Base-by-base conservation (phyloP, 2,113 vertebrate genomes). In the Peromyscus maniculatus region DNA sequence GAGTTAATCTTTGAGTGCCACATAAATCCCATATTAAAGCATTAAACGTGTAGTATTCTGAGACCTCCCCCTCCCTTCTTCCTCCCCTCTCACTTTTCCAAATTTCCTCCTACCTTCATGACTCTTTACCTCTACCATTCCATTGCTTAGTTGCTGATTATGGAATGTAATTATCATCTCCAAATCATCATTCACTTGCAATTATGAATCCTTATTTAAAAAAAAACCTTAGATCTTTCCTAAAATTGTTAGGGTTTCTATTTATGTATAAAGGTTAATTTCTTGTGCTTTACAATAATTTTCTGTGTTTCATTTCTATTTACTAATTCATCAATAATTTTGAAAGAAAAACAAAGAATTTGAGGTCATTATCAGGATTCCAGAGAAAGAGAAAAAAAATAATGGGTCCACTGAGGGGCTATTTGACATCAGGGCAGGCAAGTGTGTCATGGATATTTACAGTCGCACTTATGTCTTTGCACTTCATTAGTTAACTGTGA, bases 401-500 rank as follows among this genome's bases (percentile, higher is more conserved):
- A 59, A 15, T 8, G 0, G 5, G 69, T 72, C 87, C n/a, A 24
- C 1, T 87, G 43, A 52, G 24, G 75, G 17, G 22, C 36, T 55
- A 33, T 71, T 49, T 64, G 26, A 87, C 17, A 22, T 64, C 62
- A 71, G 5, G 71, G 7, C 4, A 66, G 33, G 0, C 7, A 80
- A 57, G 3, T 0, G 2, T 52, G 3, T 10, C 11, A 75, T 0
- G 2, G 24, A 19, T 17, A 46, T 3, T 21, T 87, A 52, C 4
- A 83, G 7, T 5, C 2, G 36, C 67, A 74, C 24, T 86, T 69
- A 22, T 19, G 28, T 16, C 10, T 91, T 88, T 90, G 74, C 64
- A 2, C 12, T 46, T 92, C 78, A 82, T 74, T 91, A 6, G 31
- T 82, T 88, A 91, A 84, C 43, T 78, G 10, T 77, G 43, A 91